Conservation (phyloP, 2,113 vertebrate genomes). For the Craseonycteris thonglongyai region DNA sequence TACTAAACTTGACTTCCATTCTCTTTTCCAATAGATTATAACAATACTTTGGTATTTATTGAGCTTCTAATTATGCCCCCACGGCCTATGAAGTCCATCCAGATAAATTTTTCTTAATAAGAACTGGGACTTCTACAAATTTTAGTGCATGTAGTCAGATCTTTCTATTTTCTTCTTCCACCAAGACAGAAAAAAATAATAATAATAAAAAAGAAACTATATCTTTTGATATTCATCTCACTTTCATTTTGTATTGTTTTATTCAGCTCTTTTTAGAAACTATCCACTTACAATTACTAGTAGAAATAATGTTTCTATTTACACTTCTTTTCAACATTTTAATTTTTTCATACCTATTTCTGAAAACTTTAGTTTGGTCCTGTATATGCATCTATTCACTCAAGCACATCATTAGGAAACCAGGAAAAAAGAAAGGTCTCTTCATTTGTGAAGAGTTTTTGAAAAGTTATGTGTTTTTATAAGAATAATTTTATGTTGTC, state of each 20-base stretch:
- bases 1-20: not conserved
- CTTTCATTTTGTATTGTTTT: not conserved
- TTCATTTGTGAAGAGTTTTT: not conserved
- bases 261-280: not conserved
- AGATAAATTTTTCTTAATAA: not conserved
- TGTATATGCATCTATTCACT: not conserved
- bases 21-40: not conserved
- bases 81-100: not conserved
- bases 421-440: not conserved
- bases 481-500: not conserved
- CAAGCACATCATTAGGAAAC: not conserved
- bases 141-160: not conserved
- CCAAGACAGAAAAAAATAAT: not conserved
- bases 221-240: not conserved
- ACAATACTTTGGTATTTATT: not conserved
- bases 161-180: not conserved
- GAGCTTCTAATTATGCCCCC: not conserved
- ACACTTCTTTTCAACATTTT: not conserved
- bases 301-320: not conserved
- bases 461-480: not conserved
- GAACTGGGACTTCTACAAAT: not conserved
- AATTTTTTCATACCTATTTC: not conserved
- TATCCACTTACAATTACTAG: not conserved
- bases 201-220: not conserved
- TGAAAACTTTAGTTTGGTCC: not conserved